phyloP scores from a whole-genome alignment of 2,113 vertebrate species.

The Nanorana parkeri region DNA sequence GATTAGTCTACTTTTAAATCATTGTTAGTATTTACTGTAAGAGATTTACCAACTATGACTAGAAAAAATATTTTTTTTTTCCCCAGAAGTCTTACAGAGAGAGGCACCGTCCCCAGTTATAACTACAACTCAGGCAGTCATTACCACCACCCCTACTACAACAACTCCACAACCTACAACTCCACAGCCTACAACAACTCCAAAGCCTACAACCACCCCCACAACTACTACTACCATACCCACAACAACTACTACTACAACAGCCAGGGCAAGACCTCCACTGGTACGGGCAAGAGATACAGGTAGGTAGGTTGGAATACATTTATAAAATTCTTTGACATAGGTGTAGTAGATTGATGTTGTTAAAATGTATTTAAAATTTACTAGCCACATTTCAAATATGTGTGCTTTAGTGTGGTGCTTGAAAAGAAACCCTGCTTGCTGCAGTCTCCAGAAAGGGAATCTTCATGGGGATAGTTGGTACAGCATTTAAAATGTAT shows the following conservation, averaged over 20 bases:
- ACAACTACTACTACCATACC: slow-evolving; percentile 65
- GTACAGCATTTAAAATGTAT: too few species aligned
- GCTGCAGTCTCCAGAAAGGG: too few species aligned
- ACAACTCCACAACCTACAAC: slow-evolving; percentile 25
- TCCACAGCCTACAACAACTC: slow-evolving; percentile 59
- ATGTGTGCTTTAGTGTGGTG: too few species aligned
- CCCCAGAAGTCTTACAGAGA: slow-evolving; percentile 69
- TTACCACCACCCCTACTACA: too few species aligned
- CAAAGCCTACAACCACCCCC: slow-evolving; percentile 59
- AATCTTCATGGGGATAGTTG: too few species aligned
- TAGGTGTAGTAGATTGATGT: too few species aligned
- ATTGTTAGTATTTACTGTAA: neutral
- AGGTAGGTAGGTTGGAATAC: slow-evolving; percentile 73
- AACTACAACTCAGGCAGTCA: slow-evolving; percentile 11
- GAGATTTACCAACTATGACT: too few species aligned
- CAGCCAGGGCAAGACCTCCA: slow-evolving; percentile 68
- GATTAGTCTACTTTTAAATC: too few species aligned
- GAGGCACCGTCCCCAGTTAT: slow-evolving; percentile 56
- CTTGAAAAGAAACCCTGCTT: too few species aligned
- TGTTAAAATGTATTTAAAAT: too few species aligned
- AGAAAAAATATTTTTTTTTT: neutral
- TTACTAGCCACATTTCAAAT: too few species aligned
- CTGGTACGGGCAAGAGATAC: slow-evolving; percentile 78
- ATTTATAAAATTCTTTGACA: neutral
- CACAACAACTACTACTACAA: slow-evolving; percentile 61